Percentiles rank a stretch among this genome's conserved stretches.
Conservation (phyloP, 92 coral and sea anemone species). For the Ricordea florida region DNA sequence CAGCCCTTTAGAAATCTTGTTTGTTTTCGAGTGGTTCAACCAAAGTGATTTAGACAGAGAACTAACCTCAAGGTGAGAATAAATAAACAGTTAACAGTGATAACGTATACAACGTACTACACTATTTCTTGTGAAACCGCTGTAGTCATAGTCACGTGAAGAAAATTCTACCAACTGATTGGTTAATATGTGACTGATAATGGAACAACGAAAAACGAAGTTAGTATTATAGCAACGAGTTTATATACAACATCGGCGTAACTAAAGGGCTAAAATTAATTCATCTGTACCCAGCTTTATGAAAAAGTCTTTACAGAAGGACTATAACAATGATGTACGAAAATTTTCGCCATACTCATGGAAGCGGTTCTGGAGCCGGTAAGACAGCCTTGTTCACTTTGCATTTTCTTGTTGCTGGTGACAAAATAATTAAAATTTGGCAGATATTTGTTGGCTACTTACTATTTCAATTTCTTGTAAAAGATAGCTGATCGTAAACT, state of each 20-base stretch:
- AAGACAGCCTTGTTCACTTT: too few species aligned
- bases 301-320: too few species aligned
- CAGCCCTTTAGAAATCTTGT: too few species aligned
- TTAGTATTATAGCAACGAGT: slow-evolving; percentile 78
- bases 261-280: neutral
- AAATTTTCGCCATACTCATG: slow-evolving; percentile 66
- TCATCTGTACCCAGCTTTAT: neutral
- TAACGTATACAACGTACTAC: neutral
- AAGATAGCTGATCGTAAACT: too few species aligned
- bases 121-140: neutral
- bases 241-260: neutral
- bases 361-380: slow-evolving; percentile 70
- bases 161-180: slow-evolving; percentile 8
- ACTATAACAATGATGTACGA: slow-evolving; percentile 43
- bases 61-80: too few species aligned
- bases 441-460: too few species aligned
- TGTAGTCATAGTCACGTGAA: slow-evolving; percentile 21
- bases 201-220: slow-evolving; percentile 12
- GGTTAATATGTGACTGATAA: neutral
- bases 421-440: too few species aligned
- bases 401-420: too few species aligned
- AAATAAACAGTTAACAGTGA: too few species aligned
- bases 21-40: too few species aligned
- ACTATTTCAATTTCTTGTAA: too few species aligned
- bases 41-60: too few species aligned